Evolutionary conservation across 2,888 invertebrate species (phyloP).

Genomic region (Philonicus albiceps): DNA sequence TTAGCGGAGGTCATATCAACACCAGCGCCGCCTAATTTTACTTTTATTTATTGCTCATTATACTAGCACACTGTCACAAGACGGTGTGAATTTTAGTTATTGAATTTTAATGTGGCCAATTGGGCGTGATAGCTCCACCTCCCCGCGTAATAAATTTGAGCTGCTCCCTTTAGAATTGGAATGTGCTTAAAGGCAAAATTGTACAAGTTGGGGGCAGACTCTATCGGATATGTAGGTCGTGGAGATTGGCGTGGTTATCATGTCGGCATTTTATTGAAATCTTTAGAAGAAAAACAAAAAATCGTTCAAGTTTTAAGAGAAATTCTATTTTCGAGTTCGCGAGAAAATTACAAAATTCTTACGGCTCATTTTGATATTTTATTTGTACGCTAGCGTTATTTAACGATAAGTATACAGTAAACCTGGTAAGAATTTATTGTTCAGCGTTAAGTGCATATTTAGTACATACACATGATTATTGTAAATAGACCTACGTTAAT

Average conservation of each 20-base stretch:
- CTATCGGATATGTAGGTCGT: not conserved
- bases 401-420: not conserved
- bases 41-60: not conserved
- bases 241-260: not conserved
- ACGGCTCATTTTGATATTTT: not conserved
- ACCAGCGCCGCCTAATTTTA: not conserved
- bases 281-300: not conserved
- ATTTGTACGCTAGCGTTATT: not conserved
- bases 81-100: not conserved
- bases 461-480: not conserved
- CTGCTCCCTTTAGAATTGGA: not conserved
- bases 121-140: not conserved
- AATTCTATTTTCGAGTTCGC: not conserved
- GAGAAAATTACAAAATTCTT: not conserved
- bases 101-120: not conserved
- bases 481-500: not conserved
- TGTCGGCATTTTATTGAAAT: not conserved
- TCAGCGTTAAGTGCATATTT: not conserved
- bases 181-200: not conserved
- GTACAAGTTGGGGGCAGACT: not conserved
- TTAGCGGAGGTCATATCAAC: constrained; percentile 1
- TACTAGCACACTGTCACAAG: not conserved
- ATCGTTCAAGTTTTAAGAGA: not conserved
- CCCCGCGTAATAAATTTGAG: not conserved
- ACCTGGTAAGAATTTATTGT: not conserved